These are phyloP conservation scores for Coreius guichenoti DNA, from an alignment of 2,797 vertebrate species.

Conservation along the genomic window DNA sequence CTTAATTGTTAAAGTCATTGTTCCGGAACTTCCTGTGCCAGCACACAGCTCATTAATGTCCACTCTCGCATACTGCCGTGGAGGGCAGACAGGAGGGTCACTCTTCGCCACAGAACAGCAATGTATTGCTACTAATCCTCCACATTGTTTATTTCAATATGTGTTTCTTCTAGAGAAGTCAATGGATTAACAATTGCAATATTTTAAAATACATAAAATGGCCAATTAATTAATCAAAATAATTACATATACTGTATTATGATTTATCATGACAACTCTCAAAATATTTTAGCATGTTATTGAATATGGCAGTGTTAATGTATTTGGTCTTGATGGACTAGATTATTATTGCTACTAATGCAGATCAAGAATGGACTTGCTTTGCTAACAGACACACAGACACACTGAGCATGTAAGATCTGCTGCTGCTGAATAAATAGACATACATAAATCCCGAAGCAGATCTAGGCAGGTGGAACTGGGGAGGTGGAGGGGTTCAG, in stretches of 20 bases:
- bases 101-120: not conserved
- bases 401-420: too few relatives aligned
- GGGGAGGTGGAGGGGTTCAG: too few relatives aligned
- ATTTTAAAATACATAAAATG: not conserved
- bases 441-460: too few relatives aligned
- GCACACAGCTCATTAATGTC: constrained; percentile 48
- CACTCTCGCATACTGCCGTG: constrained; percentile 18
- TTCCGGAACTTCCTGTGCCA: constrained; percentile 52
- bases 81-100: constrained; percentile 7
- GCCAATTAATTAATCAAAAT: not conserved
- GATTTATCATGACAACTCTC: not conserved
- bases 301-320: too few relatives aligned
- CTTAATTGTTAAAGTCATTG: constrained; percentile 55
- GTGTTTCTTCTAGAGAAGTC: not conserved
- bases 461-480: too few relatives aligned
- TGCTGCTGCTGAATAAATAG: too few relatives aligned
- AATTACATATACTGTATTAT: not conserved
- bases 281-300: too few relatives aligned
- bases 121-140: constrained; percentile 1
- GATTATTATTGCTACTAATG: too few relatives aligned
- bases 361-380: too few relatives aligned
- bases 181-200: not conserved
- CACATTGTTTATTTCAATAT: constrained; percentile 10
- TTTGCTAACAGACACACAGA: too few relatives aligned
- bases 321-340: too few relatives aligned